Evolutionary conservation across 2,888 invertebrate genomes (phyloP), one percentile per base, ranked within the genome.

Genomic region (Pterostichus madidus): DNA sequence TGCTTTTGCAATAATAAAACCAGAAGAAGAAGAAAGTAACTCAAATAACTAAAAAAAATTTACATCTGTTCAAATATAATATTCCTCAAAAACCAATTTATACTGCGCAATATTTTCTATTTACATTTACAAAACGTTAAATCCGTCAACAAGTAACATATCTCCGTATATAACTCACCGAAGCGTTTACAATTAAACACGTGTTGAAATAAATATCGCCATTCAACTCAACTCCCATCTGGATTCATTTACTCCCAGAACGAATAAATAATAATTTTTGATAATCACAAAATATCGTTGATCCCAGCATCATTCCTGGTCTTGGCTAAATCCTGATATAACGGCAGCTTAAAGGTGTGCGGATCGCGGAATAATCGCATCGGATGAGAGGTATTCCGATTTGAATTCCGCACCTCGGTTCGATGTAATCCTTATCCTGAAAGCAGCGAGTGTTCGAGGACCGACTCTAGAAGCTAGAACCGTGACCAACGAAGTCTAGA

Each of bases 291-390:
- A 71, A 44, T 71, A 71, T 71, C 44, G 68, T 44, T 44, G 46
- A 44, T 71, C 10, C 13, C 10, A 3, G 44, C 0, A 15, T 24
- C 39, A 31, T 31, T 35, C 39, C 13, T n/a, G 39, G 7, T 44
- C n/a, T 17, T 13, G 68, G 15, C 15, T 75, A 53, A 75, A 75
- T 75, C 75, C 52, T 75, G 52, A 75, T 75, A 75, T 75, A 75
- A 52, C 15, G 75, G 49, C 32, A 52, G 73, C 75, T 75, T 75
- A 52, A 75, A 49, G 73, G 49, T 75, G 52, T 13, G 53, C 52
- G 75, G 52, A 17, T 71, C 31, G 15, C 10, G 32, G 75, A 75
- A 75, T 75, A 75, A 75, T 75, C 75, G 53, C 75, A 31, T 32
- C 32, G 52, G 52, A 75, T 73, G 49, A 49, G 13, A 73, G 46